phyloP scores from a whole-genome alignment of 2,113 vertebrate genomes.

The Silurus meridionalis region DNA sequence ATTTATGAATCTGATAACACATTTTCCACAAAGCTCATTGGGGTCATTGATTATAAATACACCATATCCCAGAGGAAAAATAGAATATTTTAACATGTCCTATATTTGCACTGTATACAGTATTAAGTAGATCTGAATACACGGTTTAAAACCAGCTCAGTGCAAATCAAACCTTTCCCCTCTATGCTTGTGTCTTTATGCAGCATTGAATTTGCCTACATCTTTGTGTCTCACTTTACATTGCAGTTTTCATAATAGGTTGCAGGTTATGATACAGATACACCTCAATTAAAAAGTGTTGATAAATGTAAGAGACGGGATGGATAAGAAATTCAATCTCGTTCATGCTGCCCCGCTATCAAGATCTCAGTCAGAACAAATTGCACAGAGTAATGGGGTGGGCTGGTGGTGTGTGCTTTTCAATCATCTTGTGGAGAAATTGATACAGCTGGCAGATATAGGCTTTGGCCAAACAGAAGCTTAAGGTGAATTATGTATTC shows the following conservation, averaged over 20 bases:
- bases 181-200: neutral
- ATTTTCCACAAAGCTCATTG: conserved; percentile 5
- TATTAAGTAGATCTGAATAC: neutral
- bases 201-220: neutral
- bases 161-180: neutral
- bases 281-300: conserved; percentile 12
- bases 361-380: conserved; percentile 33
- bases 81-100: conserved; percentile 21
- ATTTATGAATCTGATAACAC: conserved; percentile 32
- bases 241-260: neutral
- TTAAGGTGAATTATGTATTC: conserved; percentile 40
- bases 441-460: conserved; percentile 23
- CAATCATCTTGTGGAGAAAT: conserved; percentile 41
- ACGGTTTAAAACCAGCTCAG: neutral
- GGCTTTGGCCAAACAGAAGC: conserved; percentile 29
- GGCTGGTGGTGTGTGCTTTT: conserved; percentile 42
- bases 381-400: conserved; percentile 28
- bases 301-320: conserved; percentile 26
- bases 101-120: conserved; percentile 27
- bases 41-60: conserved; percentile 36
- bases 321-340: conserved; percentile 40
- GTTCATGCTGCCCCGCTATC: conserved; percentile 20
- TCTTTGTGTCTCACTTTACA: neutral
- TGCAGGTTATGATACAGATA: neutral
- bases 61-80: conserved; percentile 3